These are phyloP conservation scores for Microplitis manilae DNA, from an alignment of 2,888 invertebrate species.

Conservation along the genomic window DNA sequence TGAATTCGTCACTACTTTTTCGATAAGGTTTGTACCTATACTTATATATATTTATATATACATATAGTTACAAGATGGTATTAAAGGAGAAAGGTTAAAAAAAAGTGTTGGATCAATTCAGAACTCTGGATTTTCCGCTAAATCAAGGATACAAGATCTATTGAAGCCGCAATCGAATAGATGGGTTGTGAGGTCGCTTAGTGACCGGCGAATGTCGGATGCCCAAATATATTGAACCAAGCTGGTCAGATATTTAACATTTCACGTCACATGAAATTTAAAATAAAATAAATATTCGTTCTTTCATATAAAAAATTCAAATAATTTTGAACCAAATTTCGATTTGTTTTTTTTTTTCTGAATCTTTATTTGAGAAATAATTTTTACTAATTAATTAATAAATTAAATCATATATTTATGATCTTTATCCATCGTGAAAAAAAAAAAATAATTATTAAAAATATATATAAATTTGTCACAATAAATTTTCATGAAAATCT, in stretches of 20 bases:
- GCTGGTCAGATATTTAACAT: neutral
- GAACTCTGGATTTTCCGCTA: conserved; percentile 50
- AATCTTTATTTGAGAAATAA: no score
- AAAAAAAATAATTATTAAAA: neutral
- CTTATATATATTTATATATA: no score
- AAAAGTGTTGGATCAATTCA: conserved; percentile 50
- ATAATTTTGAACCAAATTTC: neutral
- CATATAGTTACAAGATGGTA: conserved; percentile 50
- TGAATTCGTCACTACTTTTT: conserved; percentile 54
- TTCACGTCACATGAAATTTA: neutral
- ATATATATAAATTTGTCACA: neutral
- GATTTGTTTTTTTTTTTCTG: no score
- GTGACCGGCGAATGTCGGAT: neutral
- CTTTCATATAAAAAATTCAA: neutral
- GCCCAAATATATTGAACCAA: neutral
- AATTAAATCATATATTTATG: no score
- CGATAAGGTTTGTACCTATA: conserved; percentile 24
- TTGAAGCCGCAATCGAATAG: conserved; percentile 26
- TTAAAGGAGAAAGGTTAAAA: conserved; percentile 44
- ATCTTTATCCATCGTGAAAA: neutral
- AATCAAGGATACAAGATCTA: conserved; percentile 33
- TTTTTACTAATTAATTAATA: no score
- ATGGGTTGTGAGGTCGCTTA: neutral
- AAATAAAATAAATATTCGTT: neutral
- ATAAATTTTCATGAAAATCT: conserved; percentile 5